These are phyloP conservation scores for Melanocharis versteri DNA, from an alignment of 2,113 vertebrate genomes.

Conservation along the genomic window DNA sequence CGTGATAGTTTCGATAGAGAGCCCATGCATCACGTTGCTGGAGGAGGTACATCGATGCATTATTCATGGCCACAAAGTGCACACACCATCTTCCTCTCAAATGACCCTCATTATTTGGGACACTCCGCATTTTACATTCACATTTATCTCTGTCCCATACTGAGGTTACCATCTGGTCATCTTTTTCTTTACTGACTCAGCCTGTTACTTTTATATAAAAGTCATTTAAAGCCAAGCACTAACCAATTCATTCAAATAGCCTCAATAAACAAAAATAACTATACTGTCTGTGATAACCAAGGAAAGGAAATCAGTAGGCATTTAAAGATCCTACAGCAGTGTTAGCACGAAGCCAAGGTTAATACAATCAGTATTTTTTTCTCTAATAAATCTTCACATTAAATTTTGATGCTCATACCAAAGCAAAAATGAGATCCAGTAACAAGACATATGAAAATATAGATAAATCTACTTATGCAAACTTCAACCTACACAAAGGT, in stretches of 20 bases:
- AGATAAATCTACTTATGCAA: background rate
- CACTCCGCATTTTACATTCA: slow-evolving; percentile 33
- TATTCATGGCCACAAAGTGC: slow-evolving; percentile 59
- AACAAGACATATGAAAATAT: background rate
- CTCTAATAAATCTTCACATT: background rate
- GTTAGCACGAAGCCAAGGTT: background rate
- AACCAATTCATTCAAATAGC: slow-evolving; percentile 11
- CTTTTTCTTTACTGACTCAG: slow-evolving; percentile 12
- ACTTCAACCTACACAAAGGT: background rate
- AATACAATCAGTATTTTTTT: background rate
- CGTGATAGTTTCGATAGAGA: slow-evolving; percentile 1
- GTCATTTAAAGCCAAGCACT: slow-evolving; percentile 5
- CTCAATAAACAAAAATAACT: slow-evolving; percentile 55
- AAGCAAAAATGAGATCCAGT: background rate
- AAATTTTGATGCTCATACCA: background rate
- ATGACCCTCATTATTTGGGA: slow-evolving; percentile 46
- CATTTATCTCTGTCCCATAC: slow-evolving; percentile 54
- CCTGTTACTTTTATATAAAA: slow-evolving; percentile 36
- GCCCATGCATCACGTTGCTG: slow-evolving; percentile 33
- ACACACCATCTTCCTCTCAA: slow-evolving; percentile 1
- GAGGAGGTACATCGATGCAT: slow-evolving; percentile 8
- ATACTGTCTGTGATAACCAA: background rate
- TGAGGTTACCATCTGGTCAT: slow-evolving; percentile 36
- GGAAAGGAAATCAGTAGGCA: background rate
- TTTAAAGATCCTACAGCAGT: background rate